phyloP scores from a whole-genome alignment of 1,140 invertebrate genomes.

The Megathymus violae region DNA sequence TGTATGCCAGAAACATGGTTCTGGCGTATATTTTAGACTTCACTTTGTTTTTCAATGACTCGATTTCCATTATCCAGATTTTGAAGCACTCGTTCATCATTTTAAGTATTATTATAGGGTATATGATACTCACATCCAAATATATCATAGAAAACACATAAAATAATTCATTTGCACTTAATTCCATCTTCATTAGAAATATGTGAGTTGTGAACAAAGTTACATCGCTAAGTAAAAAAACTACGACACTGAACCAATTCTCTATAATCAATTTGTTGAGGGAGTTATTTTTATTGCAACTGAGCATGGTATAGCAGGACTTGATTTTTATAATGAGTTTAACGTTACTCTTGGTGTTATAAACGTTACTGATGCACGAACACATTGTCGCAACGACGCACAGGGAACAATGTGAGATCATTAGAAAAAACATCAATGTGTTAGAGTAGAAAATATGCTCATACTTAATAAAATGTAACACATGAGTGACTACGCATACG shows the following conservation, averaged over 20 bases:
- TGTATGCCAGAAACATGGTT: slow-evolving; percentile 26
- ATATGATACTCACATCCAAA: slow-evolving; percentile 14
- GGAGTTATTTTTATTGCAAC: neutral
- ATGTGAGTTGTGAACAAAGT: neutral
- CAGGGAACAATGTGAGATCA: neutral
- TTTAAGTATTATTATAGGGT: slow-evolving; percentile 23
- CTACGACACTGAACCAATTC: neutral
- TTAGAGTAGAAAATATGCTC: neutral
- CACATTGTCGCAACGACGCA: neutral
- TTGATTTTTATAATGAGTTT: slow-evolving; percentile 18
- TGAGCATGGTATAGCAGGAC: neutral
- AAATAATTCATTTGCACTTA: neutral
- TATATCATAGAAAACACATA: slow-evolving; percentile 16
- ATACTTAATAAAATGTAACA: neutral
- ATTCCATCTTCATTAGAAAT: neutral
- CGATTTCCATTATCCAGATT: slow-evolving; percentile 22
- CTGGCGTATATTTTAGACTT: slow-evolving; percentile 7
- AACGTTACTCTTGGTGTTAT: neutral
- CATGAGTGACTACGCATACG: neutral
- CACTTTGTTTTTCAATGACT: neutral
- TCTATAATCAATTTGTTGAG: slow-evolving; percentile 4
- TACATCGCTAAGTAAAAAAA: neutral
- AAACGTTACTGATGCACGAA: slow-evolving; percentile 16
- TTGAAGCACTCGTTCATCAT: slow-evolving; percentile 16
- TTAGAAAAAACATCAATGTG: neutral